Evolutionary conservation across 2,888 invertebrate species (phyloP), one percentile per base, ranked within the genome.

Genomic region (Euproctis similis): DNA sequence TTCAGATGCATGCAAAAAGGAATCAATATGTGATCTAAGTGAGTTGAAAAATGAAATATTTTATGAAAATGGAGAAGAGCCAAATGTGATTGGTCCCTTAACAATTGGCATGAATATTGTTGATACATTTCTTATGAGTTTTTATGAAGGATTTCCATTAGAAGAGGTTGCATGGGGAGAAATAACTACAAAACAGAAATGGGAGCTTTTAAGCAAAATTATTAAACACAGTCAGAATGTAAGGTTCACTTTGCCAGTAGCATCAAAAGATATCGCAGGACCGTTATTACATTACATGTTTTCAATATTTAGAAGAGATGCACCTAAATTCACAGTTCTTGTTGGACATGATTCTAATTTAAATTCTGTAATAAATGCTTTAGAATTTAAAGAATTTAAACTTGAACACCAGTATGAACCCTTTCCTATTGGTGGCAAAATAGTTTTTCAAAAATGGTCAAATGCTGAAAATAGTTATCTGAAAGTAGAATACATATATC

Each of bases 341-440:
- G 46, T 76, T 1, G 78, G 80, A 0, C 81, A 81, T 30, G 81
- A 81, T 53, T 60, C 77, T 0, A 77, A 78, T 50, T 39, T 75
- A 14, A 63, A 49, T 22, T 35, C 69, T 6, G 36, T 77, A 1
- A 42, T 69, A 8, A 46, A 49, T 0, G 54, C 63, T 1, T 46
- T 81, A 24, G 53, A 43, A 8, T 63, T 77, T 23, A 58, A 67
- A 34, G 30, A 46, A 0, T 74, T 58, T 33, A 36, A 30, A 7
- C 41, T 76, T 9, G 49, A 58, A 8, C 53, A 59, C 19, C 74
- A 75, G 28, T 51, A 53, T 12, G 80, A 81, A 38, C 50, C 46
- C 3, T 67, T 60, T 1, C 81, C 81, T 1, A 59, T 80, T 14
- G 80, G 80, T 2, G 70, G 74, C 1, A 80, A 77, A 53, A 13